A percentile compares a stretch with the other conserved stretches of the same genome.
Conservation (phyloP, 2,888 invertebrate genomes). For the Parnassius smintheus region DNA sequence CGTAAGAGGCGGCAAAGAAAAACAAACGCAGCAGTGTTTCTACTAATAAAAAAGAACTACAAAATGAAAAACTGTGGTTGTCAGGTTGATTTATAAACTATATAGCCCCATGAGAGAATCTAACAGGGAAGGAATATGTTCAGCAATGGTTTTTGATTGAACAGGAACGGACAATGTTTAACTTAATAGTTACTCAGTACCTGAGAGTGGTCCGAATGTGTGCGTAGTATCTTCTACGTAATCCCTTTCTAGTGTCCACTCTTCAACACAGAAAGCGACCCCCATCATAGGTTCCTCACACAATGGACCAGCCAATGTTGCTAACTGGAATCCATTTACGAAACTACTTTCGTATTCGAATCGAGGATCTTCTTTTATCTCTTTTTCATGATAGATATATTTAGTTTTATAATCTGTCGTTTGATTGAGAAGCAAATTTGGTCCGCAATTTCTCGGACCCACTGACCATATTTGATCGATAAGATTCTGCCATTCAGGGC, state of each 20-base stretch:
- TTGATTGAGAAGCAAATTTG: slow-evolving; percentile 93
- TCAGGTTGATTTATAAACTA: no score
- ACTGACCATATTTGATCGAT: slow-evolving; percentile 93
- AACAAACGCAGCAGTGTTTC: no score
- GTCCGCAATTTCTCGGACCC: slow-evolving; percentile 93
- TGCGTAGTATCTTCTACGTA: slow-evolving; percentile 63
- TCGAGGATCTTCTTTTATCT: slow-evolving; percentile 75
- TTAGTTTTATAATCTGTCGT: slow-evolving; percentile 83
- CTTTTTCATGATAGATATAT: slow-evolving; percentile 61
- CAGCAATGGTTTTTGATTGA: no score
- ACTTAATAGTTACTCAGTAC: slow-evolving; percentile 43
- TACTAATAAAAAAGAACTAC: no score
- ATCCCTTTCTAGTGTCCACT: slow-evolving; percentile 84
- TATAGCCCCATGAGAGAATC: no score
- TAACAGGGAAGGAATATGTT: no score
- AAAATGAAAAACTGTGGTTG: no score
- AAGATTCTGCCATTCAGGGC: slow-evolving; percentile 74
- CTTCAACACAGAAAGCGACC: slow-evolving; percentile 93
- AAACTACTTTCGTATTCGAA: slow-evolving; percentile 87
- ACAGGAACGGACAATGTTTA: no score
- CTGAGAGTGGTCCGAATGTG: slow-evolving; percentile 79
- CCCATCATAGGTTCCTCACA: slow-evolving; percentile 99
- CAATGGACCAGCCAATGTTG: slow-evolving; percentile 93
- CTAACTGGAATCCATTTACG: slow-evolving; percentile 92
- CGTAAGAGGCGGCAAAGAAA: no score